These are phyloP conservation scores for Erinaceus europaeus DNA, from an alignment of 2,113 vertebrate genomes.

Conservation along the genomic window DNA sequence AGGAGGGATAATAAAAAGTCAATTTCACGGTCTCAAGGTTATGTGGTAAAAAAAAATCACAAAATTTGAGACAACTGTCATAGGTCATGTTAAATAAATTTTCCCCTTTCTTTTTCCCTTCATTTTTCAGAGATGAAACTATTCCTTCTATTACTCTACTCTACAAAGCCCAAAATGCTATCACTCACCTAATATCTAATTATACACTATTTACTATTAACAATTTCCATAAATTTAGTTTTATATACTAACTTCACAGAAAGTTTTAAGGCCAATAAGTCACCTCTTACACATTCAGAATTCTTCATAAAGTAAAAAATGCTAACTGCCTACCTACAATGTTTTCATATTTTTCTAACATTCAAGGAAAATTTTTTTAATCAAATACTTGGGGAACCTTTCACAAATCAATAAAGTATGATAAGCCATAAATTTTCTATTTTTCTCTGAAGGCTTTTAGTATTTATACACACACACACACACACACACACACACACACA, in stretches of 20 bases:
- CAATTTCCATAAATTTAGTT: neutral
- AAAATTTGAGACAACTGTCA: conserved; percentile 18
- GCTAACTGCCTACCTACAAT: neutral
- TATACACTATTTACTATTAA: neutral
- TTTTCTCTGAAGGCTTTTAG: neutral
- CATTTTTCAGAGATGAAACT: conserved; percentile 6
- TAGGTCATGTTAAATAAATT: neutral
- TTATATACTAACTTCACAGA: neutral
- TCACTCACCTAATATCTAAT: neutral
- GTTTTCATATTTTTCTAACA: neutral
- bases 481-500: no score
- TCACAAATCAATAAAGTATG: neutral
- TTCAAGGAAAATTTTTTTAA: neutral
- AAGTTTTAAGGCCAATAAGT: neutral
- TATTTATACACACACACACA: no score
- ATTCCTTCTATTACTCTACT: conserved; percentile 21
- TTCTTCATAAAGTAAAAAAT: conserved; percentile 11
- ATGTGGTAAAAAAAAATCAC: no score
- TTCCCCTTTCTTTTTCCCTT: neutral
- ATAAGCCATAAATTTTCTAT: conserved; percentile 7
- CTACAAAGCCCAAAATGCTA: neutral
- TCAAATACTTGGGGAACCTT: neutral
- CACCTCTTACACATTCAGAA: neutral
- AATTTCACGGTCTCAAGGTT: conserved; percentile 20
- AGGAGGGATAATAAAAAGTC: neutral